Evolutionary conservation across 2,797 vertebrate species (phyloP).

Genomic region (Mycteria americana): DNA sequence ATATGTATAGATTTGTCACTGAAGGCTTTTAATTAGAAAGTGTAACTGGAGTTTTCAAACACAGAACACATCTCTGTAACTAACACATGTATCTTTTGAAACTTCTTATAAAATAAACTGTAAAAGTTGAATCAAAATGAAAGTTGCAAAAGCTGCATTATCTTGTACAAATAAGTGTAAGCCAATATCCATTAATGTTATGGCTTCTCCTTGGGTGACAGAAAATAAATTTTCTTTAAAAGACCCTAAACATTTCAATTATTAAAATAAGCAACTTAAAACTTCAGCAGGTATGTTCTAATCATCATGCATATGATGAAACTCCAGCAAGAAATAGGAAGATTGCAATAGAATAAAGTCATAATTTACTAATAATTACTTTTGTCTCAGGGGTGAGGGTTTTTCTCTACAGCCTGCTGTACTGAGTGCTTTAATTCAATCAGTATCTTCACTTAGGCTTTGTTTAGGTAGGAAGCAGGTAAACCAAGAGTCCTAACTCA

Average conservation of each 20-base stretch:
- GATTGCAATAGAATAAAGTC: background rate
- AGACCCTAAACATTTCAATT: background rate
- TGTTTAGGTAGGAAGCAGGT: background rate
- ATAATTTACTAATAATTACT: background rate
- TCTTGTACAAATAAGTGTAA: accelerated
- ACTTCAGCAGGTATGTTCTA: background rate
- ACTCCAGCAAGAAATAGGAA: background rate
- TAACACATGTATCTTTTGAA: background rate
- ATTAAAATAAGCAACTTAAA: background rate
- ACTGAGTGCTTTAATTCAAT: background rate
- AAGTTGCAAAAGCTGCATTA: background rate
- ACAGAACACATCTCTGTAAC: background rate
- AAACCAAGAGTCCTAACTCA: background rate
- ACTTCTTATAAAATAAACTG: background rate
- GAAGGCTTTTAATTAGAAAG: background rate
- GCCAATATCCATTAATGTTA: background rate
- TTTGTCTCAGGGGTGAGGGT: background rate
- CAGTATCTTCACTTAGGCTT: background rate
- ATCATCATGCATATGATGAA: accelerated
- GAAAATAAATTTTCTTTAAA: background rate
- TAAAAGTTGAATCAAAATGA: background rate
- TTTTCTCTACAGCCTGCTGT: background rate
- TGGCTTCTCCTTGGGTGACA: background rate
- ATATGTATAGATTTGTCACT: background rate
- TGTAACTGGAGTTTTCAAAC: background rate